phyloP scores from a whole-genome alignment of 64 coral and sea anemone genomes.

The Cladopsammia gracilis region DNA sequence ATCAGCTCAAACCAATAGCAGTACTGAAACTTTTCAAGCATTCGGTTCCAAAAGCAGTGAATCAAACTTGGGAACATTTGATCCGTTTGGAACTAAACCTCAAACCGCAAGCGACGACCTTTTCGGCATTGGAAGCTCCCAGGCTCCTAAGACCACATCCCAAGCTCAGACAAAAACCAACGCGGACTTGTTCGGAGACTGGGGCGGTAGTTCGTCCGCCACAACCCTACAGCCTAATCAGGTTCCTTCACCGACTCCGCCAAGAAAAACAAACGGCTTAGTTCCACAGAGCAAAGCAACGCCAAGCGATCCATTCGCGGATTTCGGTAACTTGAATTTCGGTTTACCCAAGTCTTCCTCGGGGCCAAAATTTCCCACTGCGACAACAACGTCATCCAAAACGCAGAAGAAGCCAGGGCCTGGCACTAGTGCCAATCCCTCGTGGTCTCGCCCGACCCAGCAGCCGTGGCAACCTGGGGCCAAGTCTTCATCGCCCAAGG shows the following conservation, averaged over 20 bases:
- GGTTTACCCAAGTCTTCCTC: constrained; percentile 54
- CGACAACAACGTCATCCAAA: neutral
- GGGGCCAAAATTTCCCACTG: constrained; percentile 33
- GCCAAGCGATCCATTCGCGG: constrained; percentile 78
- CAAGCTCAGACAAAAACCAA: constrained; percentile 38
- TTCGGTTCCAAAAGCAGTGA: constrained; percentile 5
- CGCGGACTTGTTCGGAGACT: constrained; percentile 81
- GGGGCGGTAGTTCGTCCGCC: constrained; percentile 54
- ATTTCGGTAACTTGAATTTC: constrained; percentile 82
- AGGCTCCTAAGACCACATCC: neutral
- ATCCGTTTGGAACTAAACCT: neutral
- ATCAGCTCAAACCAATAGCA: neutral
- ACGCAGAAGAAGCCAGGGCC: constrained; percentile 16
- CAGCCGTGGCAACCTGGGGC: constrained; percentile 58
- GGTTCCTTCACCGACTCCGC: constrained; percentile 39
- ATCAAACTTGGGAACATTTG: constrained; percentile 23
- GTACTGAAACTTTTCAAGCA: constrained; percentile 5
- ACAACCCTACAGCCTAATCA: constrained; percentile 69
- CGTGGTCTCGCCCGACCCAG: constrained; percentile 56
- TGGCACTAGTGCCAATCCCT: constrained; percentile 20
- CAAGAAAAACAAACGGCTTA: neutral
- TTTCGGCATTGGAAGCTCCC: neutral
- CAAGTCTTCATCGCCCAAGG: constrained; percentile 36
- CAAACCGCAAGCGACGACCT: neutral
- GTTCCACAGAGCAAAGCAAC: neutral